A percentile compares a stretch with the other conserved stretches of the same genome.
phyloP scores from a whole-genome alignment of 2,797 vertebrate species.

The Dicrostonyx torquatus region DNA sequence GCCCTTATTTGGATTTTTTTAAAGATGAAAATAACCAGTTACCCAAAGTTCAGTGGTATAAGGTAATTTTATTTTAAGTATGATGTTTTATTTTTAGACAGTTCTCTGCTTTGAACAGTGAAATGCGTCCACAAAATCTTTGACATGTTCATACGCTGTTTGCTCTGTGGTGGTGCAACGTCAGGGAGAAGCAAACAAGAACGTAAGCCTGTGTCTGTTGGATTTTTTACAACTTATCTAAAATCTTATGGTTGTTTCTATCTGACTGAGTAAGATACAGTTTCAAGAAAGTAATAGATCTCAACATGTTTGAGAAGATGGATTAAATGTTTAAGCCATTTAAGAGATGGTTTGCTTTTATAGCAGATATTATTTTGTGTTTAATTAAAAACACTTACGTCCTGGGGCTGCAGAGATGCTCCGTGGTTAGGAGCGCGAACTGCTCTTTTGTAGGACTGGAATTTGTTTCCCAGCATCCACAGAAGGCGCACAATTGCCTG shows the following conservation, averaged over 20 bases:
- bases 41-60: constrained; percentile 89
- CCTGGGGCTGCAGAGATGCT: neutral
- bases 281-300: constrained; percentile 26
- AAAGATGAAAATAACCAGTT: constrained; percentile 80
- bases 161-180: neutral
- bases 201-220: neutral
- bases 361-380: neutral
- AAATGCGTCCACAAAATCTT: neutral
- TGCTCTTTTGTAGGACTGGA: neutral
- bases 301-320: constrained; percentile 5
- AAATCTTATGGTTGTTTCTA: neutral
- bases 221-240: neutral
- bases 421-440: fast-evolving
- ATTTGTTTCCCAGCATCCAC: neutral
- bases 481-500: neutral
- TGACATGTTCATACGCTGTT: neutral
- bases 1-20: constrained; percentile 87
- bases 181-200: neutral
- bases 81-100: neutral
- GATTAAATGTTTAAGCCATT: neutral
- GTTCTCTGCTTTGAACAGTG: neutral
- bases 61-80: constrained; percentile 84
- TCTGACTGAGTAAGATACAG: neutral
- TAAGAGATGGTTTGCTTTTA: neutral
- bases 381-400: neutral